Evolutionary conservation across 2,797 vertebrate species (phyloP), one percentile per base, ranked within the genome.

Genomic region (Spinus olivaceus): DNA sequence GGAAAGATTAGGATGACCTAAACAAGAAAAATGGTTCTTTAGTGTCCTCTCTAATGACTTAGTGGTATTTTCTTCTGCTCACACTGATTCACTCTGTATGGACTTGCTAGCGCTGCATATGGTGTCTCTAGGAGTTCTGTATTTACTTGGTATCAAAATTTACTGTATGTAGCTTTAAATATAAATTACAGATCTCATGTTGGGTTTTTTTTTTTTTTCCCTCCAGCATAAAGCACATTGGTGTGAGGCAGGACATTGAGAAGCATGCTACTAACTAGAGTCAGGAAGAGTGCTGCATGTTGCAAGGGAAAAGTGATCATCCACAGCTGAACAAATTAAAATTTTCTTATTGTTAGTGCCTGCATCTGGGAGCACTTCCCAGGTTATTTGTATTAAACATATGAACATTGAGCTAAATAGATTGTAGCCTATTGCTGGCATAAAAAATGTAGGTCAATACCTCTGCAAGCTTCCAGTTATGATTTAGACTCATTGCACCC

Each of bases 71-170:
- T 30, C 20, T 72, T 72, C 33, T 83, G 24, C 33, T 91, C 7
- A 7, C 35, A 27, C 4, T 67, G 46, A 54, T 39, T 41, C 0
- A 0, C 41, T 70, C 1, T 41, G 11, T 32, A 64, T 9, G 2
- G 30, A 47, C 35, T 49, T 42, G 18, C 11, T 83, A 39, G 28
- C 35, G 35, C 35, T 46, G 41, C 33, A 16, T 46, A 17, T 37
- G 17, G 6, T 63, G n/a, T 54, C 19, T 90, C 21, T 50, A 0
- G 10, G 51, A 72, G 44, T 59, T 53, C 47, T 32, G 41, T 47
- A 49, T 16, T 80, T 10, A 12, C 24, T 87, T 51, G 9, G 14
- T 44, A 67, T 53, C 35, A 83, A 57, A 51, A 63, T 46, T 57
- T 47, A 39, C n/a, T 42, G 57, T 20, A 57, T 71, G 15, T 77